Evolutionary conservation across 2,888 invertebrate species (phyloP).

Genomic region (Polymixis flavicincta): DNA sequence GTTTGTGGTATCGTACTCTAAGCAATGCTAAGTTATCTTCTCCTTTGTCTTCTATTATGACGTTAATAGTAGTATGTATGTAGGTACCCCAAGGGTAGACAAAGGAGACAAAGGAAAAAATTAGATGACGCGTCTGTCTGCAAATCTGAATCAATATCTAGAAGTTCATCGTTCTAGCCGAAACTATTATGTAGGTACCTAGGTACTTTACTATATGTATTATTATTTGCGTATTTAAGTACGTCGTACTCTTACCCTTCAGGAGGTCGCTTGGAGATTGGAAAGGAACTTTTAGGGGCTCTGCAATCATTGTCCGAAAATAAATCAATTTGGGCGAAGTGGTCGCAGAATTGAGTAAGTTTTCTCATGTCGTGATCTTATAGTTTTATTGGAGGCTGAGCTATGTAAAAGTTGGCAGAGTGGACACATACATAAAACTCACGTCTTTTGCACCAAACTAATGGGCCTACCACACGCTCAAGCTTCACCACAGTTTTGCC

Average conservation of each 20-base stretch:
- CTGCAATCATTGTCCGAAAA: slow-evolving; percentile 27
- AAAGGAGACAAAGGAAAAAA: too few relatives aligned
- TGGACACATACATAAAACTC: background rate
- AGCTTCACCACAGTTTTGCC: too few relatives aligned
- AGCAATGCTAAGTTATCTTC: background rate
- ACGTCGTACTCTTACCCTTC: slow-evolving; percentile 44
- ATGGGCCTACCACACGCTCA: too few relatives aligned
- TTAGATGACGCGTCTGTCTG: slow-evolving; percentile 30
- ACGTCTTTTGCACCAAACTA: too few relatives aligned
- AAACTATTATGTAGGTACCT: slow-evolving; percentile 16
- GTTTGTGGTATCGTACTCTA: too few relatives aligned
- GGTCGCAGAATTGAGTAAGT: background rate
- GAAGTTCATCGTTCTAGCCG: slow-evolving; percentile 38
- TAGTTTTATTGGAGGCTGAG: background rate
- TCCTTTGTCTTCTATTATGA: slow-evolving; percentile 15
- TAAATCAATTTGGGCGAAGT: slow-evolving; percentile 22
- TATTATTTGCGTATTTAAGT: slow-evolving; percentile 27
- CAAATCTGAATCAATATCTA: slow-evolving; percentile 44
- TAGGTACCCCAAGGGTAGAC: background rate
- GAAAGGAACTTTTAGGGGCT: slow-evolving; percentile 45
- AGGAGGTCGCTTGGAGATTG: slow-evolving; percentile 40
- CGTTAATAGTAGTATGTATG: background rate
- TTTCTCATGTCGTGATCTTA: background rate
- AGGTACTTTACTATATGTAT: background rate
- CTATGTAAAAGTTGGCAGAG: background rate